These are phyloP conservation scores for Sturmia bella DNA, from an alignment of 2,888 invertebrate species.

Conservation along the genomic window DNA sequence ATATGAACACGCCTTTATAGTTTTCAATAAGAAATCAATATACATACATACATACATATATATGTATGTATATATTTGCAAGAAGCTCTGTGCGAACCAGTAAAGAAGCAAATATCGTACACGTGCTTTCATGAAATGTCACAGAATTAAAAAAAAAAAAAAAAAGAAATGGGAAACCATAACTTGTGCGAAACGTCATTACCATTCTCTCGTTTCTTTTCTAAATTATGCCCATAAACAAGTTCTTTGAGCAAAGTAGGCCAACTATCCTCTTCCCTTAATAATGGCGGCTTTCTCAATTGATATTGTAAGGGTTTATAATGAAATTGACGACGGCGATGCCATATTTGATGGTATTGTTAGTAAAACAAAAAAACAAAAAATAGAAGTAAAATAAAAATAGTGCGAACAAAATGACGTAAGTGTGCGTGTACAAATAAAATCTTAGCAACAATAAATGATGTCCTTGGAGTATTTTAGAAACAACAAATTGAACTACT, in stretches of 20 bases:
- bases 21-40: too few relatives aligned
- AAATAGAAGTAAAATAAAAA: too few relatives aligned
- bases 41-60: neutral
- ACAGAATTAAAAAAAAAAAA: slow-evolving; percentile 29
- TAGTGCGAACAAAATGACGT: slow-evolving; percentile 20
- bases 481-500: neutral
- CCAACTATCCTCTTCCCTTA: neutral
- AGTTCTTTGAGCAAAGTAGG: too few relatives aligned
- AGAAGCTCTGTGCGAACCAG: neutral
- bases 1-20: too few relatives aligned
- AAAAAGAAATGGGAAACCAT: neutral
- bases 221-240: neutral
- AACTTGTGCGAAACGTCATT: neutral
- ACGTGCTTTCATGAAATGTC: slow-evolving; percentile 43
- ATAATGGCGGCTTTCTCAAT: neutral
- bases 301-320: neutral
- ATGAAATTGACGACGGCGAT: slow-evolving; percentile 7
- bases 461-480: slow-evolving; percentile 11
- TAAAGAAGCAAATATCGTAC: slow-evolving; percentile 20
- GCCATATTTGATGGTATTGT: neutral
- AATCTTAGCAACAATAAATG: slow-evolving; percentile 19
- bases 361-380: too few relatives aligned
- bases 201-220: neutral
- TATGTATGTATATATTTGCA: slow-evolving; percentile 6
- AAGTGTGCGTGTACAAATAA: slow-evolving; percentile 6